Percentiles rank a stretch among this genome's conserved stretches.
phyloP scores from a whole-genome alignment of 2,888 invertebrate species.

The Aporophyla nigra region DNA sequence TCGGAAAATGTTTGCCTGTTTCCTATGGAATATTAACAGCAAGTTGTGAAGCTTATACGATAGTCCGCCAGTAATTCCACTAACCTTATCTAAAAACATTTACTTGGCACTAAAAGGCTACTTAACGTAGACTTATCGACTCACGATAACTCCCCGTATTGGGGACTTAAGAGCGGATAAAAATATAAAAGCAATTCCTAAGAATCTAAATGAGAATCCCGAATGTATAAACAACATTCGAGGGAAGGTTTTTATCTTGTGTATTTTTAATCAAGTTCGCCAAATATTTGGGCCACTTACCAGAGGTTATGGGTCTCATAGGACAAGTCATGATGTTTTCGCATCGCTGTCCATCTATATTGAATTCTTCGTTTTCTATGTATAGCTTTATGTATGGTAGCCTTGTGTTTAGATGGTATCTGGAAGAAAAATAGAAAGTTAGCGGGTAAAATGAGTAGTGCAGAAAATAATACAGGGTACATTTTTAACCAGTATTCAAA shows the following conservation, averaged over 20 bases:
- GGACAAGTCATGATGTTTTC: slow-evolving; percentile 99
- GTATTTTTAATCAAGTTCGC: slow-evolving; percentile 45
- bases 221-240: slow-evolving; percentile 24
- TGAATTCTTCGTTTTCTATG: slow-evolving; percentile 98
- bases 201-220: slow-evolving; percentile 30
- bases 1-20: background rate
- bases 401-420: slow-evolving; percentile 96
- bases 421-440: slow-evolving; percentile 58
- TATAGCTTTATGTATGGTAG: slow-evolving; percentile 97
- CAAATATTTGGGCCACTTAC: slow-evolving; percentile 78
- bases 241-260: slow-evolving; percentile 25
- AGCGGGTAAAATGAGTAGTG: background rate
- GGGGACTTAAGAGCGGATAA: slow-evolving; percentile 16
- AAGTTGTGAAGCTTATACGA: slow-evolving; percentile 1
- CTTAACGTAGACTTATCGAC: slow-evolving; percentile 42
- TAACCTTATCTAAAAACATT: slow-evolving; percentile 33
- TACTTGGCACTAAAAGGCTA: slow-evolving; percentile 44
- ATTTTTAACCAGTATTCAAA: too few relatives aligned
- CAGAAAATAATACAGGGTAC: too few relatives aligned
- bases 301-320: slow-evolving; percentile 97
- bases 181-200: slow-evolving; percentile 32
- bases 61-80: slow-evolving; percentile 11
- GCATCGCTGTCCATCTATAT: slow-evolving; percentile 97
- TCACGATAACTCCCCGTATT: slow-evolving; percentile 8
- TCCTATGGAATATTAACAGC: background rate